These are phyloP conservation scores for Melanotus villosus DNA, from an alignment of 2,888 invertebrate species.

Conservation along the genomic window DNA sequence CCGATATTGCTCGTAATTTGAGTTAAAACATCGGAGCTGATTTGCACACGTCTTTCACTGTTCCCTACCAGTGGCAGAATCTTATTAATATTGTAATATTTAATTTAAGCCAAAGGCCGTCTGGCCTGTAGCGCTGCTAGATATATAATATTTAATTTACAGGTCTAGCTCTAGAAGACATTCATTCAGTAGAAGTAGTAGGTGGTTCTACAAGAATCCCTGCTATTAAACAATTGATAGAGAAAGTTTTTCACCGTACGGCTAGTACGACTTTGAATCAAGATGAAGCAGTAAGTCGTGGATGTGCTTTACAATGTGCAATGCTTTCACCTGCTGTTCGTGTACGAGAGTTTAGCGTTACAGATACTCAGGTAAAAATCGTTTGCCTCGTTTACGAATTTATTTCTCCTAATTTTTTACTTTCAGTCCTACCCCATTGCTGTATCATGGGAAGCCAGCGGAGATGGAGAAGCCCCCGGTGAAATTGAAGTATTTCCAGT, in stretches of 20 bases:
- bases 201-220: slow-evolving; percentile 97
- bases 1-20: too few species aligned
- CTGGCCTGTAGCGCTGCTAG: too few species aligned
- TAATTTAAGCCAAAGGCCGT: too few species aligned
- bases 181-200: slow-evolving; percentile 95
- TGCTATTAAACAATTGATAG: slow-evolving; percentile 89
- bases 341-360: slow-evolving; percentile 95
- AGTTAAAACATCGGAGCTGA: too few species aligned
- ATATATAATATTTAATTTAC: too few species aligned
- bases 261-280: slow-evolving; percentile 97
- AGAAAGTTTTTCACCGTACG: slow-evolving; percentile 87
- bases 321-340: slow-evolving; percentile 98
- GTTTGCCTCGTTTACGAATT: too few species aligned
- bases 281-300: slow-evolving; percentile 97
- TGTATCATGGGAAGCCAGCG: slow-evolving; percentile 82
- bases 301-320: slow-evolving; percentile 97
- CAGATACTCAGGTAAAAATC: slow-evolving; percentile 91
- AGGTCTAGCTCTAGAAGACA: slow-evolving; percentile 87
- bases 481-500: slow-evolving; percentile 93
- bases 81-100: too few species aligned
- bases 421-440: slow-evolving; percentile 89
- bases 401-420: slow-evolving; percentile 44
- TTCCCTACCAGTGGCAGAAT: too few species aligned
- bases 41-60: too few species aligned
- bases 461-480: slow-evolving; percentile 75